A percentile compares a stretch with the other conserved stretches of the same genome.
phyloP scores from a whole-genome alignment of 2,113 vertebrate genomes.

The Hipposideros armiger region DNA sequence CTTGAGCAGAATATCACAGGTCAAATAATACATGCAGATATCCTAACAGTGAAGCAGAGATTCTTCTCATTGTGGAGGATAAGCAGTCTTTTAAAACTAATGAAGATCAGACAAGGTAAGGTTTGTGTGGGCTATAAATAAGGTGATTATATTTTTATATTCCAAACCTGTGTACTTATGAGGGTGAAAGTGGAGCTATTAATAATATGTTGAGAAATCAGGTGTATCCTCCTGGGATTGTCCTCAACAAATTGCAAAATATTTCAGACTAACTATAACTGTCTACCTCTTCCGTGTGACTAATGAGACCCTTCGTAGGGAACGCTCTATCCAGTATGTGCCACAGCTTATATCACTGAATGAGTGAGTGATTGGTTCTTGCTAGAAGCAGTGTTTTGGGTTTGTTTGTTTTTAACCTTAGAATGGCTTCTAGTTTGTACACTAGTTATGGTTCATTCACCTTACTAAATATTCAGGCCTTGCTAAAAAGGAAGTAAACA shows the following conservation, averaged over 20 bases:
- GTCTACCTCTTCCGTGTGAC: neutral
- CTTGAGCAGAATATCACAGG: neutral
- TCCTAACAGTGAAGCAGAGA: neutral
- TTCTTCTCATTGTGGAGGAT: neutral
- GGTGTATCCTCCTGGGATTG: neutral
- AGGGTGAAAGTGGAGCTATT: neutral
- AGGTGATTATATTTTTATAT: neutral
- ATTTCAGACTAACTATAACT: neutral
- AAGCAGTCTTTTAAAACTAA: neutral
- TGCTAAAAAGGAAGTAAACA: neutral
- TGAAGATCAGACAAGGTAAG: neutral
- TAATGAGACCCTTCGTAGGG: neutral
- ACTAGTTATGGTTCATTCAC: neutral
- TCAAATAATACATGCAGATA: neutral
- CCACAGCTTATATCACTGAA: neutral
- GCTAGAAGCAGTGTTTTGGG: neutral
- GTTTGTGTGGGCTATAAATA: neutral
- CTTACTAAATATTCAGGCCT: neutral
- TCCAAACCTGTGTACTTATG: neutral
- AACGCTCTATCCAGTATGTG: neutral
- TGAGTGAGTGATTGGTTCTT: neutral
- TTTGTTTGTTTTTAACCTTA: too few relatives aligned
- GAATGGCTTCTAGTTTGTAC: neutral
- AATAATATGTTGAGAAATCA: neutral
- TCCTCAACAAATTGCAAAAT: neutral